A percentile compares a stretch with the other conserved stretches of the same genome.
These are phyloP conservation scores for Oryzias celebensis DNA, from an alignment of 2,113 vertebrate species.

Conservation along the genomic window DNA sequence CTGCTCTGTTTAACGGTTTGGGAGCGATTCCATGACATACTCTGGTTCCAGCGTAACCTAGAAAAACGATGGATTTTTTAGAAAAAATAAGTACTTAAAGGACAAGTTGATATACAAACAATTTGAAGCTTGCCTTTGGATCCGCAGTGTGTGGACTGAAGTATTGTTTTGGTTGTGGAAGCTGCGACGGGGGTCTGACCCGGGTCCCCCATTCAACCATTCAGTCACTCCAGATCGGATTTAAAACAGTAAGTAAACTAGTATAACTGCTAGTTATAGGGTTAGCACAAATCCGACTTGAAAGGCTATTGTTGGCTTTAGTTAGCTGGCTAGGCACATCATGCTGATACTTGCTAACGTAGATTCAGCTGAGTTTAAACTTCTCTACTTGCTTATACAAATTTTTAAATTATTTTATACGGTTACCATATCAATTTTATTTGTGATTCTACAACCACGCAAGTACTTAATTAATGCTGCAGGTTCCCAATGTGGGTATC, in stretches of 20 bases:
- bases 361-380: conserved; percentile 50
- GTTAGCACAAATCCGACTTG: conserved; percentile 47
- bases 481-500: conserved; percentile 35
- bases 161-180: conserved; percentile 87
- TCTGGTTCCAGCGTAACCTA: conserved; percentile 12
- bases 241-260: conserved; percentile 86
- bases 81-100: conserved; percentile 18
- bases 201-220: conserved; percentile 69
- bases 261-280: conserved; percentile 21
- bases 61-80: conserved; percentile 17
- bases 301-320: conserved; percentile 72
- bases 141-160: conserved; percentile 86
- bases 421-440: neutral
- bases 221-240: conserved; percentile 81
- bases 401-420: conserved; percentile 4
- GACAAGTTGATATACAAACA: conserved; percentile 42
- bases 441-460: neutral
- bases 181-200: conserved; percentile 78
- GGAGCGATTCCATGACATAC: conserved; percentile 28
- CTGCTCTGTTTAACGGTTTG: conserved; percentile 69
- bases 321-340: conserved; percentile 68
- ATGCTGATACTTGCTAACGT: conserved; percentile 65
- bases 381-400: conserved; percentile 21
- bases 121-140: conserved; percentile 73
- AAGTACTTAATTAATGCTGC: conserved; percentile 7